phyloP scores from a whole-genome alignment of 1,140 invertebrate species.

The Belonocnema kinseyi region DNA sequence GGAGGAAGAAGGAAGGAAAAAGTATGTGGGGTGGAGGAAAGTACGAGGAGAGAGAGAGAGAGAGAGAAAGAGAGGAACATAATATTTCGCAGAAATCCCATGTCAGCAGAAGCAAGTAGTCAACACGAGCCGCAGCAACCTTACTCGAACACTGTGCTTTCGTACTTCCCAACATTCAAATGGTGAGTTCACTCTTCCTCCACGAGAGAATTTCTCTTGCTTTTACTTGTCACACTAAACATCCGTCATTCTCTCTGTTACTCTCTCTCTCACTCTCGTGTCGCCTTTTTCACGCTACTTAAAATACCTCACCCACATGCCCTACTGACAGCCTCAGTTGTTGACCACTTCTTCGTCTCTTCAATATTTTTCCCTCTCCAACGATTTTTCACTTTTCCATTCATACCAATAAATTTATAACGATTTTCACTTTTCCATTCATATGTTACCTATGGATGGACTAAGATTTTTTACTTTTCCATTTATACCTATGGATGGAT shows the following conservation, averaged over 20 bases:
- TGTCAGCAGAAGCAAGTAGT: conserved; percentile 50
- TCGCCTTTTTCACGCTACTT: background rate
- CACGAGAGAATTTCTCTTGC: background rate
- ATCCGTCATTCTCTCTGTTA: background rate
- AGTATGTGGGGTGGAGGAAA: conserved; percentile 3
- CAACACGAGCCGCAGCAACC: conserved; percentile 8
- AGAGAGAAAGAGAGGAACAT: conserved; percentile 19
- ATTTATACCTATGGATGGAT: too few relatives aligned
- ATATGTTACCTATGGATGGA: too few relatives aligned
- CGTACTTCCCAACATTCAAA: conserved; percentile 27
- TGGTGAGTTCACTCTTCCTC: conserved; percentile 29
- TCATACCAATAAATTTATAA: too few relatives aligned
- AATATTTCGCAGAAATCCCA: conserved; percentile 50
- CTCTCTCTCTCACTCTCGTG: background rate
- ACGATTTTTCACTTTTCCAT: too few relatives aligned
- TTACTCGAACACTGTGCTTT: background rate
- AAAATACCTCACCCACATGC: background rate
- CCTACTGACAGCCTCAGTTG: too few relatives aligned
- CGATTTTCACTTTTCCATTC: too few relatives aligned
- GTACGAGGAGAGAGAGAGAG: conserved; percentile 30
- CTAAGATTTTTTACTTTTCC: too few relatives aligned
- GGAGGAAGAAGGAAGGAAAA: conserved; percentile 10
- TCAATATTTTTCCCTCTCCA: too few relatives aligned
- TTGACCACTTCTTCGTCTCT: too few relatives aligned
- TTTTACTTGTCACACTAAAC: background rate